Evolutionary conservation across 2,888 invertebrate species (phyloP).

Genomic region (Aspidiotus destructor): DNA sequence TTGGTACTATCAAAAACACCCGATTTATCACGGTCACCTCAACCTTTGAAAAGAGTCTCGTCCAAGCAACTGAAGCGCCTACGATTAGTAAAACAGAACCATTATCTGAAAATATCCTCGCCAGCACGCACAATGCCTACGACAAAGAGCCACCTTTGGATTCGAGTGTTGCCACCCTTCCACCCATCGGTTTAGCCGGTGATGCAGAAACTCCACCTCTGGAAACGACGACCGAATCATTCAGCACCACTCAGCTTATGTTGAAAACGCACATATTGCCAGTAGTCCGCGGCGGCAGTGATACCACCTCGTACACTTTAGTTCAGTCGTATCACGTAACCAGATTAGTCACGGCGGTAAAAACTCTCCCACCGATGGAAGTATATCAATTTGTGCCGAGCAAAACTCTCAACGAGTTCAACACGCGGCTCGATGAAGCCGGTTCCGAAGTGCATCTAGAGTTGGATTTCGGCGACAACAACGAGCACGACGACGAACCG

Average conservation of each 20-base stretch:
- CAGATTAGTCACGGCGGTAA: constrained; percentile 77
- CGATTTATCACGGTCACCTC: constrained; percentile 79
- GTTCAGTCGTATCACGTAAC: constrained; percentile 84
- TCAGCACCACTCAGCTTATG: constrained; percentile 80
- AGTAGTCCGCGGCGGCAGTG: constrained; percentile 60
- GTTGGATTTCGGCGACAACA: constrained; percentile 73
- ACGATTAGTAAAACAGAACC: constrained; percentile 51
- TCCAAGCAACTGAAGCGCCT: constrained; percentile 41
- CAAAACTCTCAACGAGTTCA: constrained; percentile 78
- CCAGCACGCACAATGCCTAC: constrained; percentile 58
- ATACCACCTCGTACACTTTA: constrained; percentile 68
- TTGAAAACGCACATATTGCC: constrained; percentile 82
- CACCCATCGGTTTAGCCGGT: constrained; percentile 60
- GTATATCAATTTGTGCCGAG: constrained; percentile 77
- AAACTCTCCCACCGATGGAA: constrained; percentile 79
- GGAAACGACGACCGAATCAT: constrained; percentile 81
- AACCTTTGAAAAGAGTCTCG: constrained; percentile 67
- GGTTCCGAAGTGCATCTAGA: constrained; percentile 79
- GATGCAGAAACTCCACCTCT: constrained; percentile 75
- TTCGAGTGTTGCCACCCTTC: constrained; percentile 72
- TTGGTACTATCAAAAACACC: constrained; percentile 76
- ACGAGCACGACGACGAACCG: constrained; percentile 46
- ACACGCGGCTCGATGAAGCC: constrained; percentile 76
- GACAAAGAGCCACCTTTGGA: constrained; percentile 59
- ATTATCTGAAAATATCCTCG: constrained; percentile 76